Evolutionary conservation across 2,113 vertebrate species (phyloP).

Genomic region (Rhynchopsitta pachyrhyncha): DNA sequence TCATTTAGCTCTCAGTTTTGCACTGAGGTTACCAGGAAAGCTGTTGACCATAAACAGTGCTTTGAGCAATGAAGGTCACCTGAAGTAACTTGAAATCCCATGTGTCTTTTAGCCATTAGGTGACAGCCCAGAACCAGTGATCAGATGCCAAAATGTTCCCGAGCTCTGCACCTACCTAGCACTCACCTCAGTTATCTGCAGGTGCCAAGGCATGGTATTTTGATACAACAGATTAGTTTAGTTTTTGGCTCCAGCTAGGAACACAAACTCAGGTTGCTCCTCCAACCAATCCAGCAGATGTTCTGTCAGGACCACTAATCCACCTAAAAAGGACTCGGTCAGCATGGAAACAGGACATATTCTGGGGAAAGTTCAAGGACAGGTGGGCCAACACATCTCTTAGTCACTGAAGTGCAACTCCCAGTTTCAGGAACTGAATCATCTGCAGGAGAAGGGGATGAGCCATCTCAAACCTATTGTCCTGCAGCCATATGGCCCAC

Average conservation of each 20-base stretch:
- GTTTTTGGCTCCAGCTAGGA: neutral
- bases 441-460: neutral
- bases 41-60: neutral
- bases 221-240: neutral
- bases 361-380: neutral
- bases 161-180: neutral
- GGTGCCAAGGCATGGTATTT: neutral
- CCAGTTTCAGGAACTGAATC: neutral
- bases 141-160: neutral
- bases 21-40: neutral
- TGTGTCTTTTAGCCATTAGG: neutral
- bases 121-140: neutral
- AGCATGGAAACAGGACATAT: neutral
- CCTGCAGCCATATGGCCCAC: constrained; percentile 1
- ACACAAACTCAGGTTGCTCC: neutral
- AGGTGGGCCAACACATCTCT: neutral
- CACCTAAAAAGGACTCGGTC: neutral
- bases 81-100: neutral
- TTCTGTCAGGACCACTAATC: neutral
- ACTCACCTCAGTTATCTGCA: neutral
- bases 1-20: neutral
- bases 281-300: neutral
- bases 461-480: neutral
- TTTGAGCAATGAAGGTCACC: neutral
- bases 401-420: neutral